Evolutionary conservation across 2,797 vertebrate species (phyloP).

Genomic region (Hoplostethus atlanticus): DNA sequence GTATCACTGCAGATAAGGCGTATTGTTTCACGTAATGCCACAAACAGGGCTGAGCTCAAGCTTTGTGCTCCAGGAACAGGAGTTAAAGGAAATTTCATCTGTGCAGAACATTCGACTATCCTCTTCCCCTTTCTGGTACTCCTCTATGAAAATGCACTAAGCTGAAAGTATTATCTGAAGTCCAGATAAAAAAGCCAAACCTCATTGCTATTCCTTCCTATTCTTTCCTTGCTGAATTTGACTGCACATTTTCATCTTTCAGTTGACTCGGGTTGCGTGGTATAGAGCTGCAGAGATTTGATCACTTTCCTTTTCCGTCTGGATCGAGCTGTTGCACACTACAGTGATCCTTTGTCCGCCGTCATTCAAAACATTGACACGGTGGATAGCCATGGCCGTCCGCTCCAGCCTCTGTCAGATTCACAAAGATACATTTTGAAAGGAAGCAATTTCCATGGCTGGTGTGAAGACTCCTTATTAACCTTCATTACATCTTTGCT

Average conservation of each 20-base stretch:
- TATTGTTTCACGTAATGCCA: conserved; percentile 57
- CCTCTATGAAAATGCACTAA: neutral
- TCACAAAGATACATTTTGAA: conserved; percentile 60
- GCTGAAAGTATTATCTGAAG: neutral
- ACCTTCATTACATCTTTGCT: conserved; percentile 68
- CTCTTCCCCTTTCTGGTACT: neutral
- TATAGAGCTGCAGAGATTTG: neutral
- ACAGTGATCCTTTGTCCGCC: conserved; percentile 15
- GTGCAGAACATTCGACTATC: conserved; percentile 24
- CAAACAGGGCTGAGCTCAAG: conserved; percentile 19
- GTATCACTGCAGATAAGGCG: conserved; percentile 48
- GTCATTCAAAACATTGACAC: conserved; percentile 3
- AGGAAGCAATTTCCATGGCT: conserved; percentile 57
- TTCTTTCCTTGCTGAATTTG: conserved; percentile 30
- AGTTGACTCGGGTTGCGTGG: conserved; percentile 45
- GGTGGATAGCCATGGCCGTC: conserved; percentile 12
- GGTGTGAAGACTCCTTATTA: conserved; percentile 65
- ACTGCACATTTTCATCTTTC: conserved; percentile 31
- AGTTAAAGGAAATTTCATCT: conserved; percentile 49
- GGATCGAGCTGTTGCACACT: conserved; percentile 8
- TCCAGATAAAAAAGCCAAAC: conserved; percentile 17
- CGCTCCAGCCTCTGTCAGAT: conserved; percentile 30
- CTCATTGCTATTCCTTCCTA: conserved; percentile 12
- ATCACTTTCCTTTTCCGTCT: conserved; percentile 27
- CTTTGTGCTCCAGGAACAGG: conserved; percentile 35